These are phyloP conservation scores for Tetramorium bicarinatum DNA, from an alignment of 2,888 invertebrate genomes.

Conservation along the genomic window DNA sequence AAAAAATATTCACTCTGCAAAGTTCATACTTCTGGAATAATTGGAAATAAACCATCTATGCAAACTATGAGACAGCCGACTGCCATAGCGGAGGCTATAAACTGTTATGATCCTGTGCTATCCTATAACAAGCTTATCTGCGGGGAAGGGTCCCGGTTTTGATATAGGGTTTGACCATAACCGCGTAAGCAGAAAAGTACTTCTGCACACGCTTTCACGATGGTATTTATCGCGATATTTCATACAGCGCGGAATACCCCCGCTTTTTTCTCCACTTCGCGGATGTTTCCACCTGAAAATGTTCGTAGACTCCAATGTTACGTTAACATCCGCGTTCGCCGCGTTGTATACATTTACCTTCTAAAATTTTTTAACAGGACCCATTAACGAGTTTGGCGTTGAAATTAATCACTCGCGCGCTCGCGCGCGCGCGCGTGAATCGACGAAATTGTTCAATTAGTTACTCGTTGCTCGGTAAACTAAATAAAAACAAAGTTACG, in stretches of 20 bases:
- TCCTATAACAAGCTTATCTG: slow-evolving; percentile 46
- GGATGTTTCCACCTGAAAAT: slow-evolving; percentile 29
- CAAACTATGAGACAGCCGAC: slow-evolving; percentile 25
- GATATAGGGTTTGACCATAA: slow-evolving; percentile 46
- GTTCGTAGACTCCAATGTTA: slow-evolving; percentile 3
- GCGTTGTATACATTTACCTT: slow-evolving; percentile 5
- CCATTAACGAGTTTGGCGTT: slow-evolving; percentile 32
- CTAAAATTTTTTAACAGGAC: slow-evolving; percentile 37
- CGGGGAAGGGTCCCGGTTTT: slow-evolving; percentile 36
- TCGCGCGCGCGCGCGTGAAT: neutral
- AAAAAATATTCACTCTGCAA: slow-evolving; percentile 7
- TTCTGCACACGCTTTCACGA: slow-evolving; percentile 40
- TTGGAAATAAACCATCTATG: slow-evolving; percentile 40
- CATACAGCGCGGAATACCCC: neutral
- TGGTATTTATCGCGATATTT: slow-evolving; percentile 48
- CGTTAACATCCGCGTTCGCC: neutral
- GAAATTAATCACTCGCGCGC: slow-evolving; percentile 6
- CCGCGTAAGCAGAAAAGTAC: slow-evolving; percentile 52
- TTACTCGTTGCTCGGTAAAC: slow-evolving; percentile 4
- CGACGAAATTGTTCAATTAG: slow-evolving; percentile 25
- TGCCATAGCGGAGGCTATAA: slow-evolving; percentile 17
- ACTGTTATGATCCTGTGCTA: slow-evolving; percentile 40
- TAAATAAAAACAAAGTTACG: slow-evolving; percentile 14
- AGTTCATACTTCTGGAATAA: slow-evolving; percentile 32
- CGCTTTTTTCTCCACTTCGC: slow-evolving; percentile 1